These are phyloP conservation scores for Ictalurus punctatus DNA, from an alignment of 2,113 vertebrate species.

Conservation along the genomic window DNA sequence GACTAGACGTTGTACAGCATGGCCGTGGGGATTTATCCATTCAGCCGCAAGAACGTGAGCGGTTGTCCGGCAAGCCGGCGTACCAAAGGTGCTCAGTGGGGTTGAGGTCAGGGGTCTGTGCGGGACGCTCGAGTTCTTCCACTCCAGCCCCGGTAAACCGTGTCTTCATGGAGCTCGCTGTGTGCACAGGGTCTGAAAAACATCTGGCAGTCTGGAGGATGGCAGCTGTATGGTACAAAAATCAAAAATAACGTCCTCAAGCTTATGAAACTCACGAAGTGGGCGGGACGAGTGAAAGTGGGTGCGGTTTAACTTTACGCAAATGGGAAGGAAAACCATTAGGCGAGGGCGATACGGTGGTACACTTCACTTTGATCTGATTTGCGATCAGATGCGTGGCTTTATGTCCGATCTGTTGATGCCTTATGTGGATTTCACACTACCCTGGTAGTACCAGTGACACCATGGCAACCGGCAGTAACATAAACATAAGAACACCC, in stretches of 20 bases:
- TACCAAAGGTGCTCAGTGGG: not conserved
- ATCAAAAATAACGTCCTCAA: not conserved
- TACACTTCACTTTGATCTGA: not conserved
- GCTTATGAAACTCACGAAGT: not conserved
- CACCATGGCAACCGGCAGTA: not conserved
- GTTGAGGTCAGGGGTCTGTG: not conserved
- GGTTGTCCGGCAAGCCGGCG: not conserved
- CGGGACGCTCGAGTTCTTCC: not conserved
- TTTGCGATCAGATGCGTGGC: not conserved
- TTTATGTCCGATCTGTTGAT: not conserved
- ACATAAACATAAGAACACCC: not conserved
- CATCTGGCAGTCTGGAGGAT: not conserved
- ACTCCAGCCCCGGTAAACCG: no score
- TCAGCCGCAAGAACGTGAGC: not conserved
- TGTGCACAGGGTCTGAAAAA: not conserved
- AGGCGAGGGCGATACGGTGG: not conserved
- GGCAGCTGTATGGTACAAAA: not conserved
- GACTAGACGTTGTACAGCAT: not conserved
- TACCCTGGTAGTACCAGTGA: not conserved
- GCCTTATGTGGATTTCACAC: not conserved
- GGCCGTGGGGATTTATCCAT: not conserved
- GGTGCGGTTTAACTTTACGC: not conserved
- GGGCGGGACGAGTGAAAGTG: not conserved
- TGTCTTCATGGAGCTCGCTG: not conserved
- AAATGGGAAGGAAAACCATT: not conserved